Evolutionary conservation across 2,888 invertebrate genomes (phyloP), one percentile per base, ranked within the genome.

Genomic region (Tipula unca): DNA sequence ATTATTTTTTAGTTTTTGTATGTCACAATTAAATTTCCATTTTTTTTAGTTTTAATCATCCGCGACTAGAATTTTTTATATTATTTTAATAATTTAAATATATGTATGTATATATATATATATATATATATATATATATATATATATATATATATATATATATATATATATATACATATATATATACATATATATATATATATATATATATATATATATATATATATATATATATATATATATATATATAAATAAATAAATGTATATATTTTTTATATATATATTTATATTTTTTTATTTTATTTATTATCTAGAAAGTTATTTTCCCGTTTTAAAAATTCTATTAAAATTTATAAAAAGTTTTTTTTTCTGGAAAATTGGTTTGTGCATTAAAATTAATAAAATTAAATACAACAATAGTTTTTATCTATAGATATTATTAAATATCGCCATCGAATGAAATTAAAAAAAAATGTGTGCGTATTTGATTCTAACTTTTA

Each of bases 271-370:
- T n/a, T n/a, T n/a, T n/a, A n/a, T n/a, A n/a, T n/a, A 20, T 82
- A 25, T 82, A 25, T 20, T 25, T 82, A 29, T 29, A 25, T 82
- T 82, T 20, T 82, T 25, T n/a, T 36, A 1, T 36, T 2, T 82
- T 29, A 82, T 82, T 82, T 82, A 82, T 82, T 32, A 29, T 29
- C 29, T 82, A 82, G 29, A 29, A 82, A 29, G 1, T 82, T 32
- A 82, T 82, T 82, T 54, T 82, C 29, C 82, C 82, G 82, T 82
- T 82, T 82, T 82, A 29, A 82, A 82, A 82, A 82, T 82, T 82
- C 82, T 82, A 82, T 29, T 29, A 82, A 82, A 82, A 82, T 29
- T 82, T 32, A 82, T 29, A 82, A 82, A 82, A 29, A 29, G 17
- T 17, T 54, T 82, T 82, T 82, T 82, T 82, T 82, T 82, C 82